Conservation (phyloP, 2,888 invertebrate genomes). For the Drosophila meridiana region DNA sequence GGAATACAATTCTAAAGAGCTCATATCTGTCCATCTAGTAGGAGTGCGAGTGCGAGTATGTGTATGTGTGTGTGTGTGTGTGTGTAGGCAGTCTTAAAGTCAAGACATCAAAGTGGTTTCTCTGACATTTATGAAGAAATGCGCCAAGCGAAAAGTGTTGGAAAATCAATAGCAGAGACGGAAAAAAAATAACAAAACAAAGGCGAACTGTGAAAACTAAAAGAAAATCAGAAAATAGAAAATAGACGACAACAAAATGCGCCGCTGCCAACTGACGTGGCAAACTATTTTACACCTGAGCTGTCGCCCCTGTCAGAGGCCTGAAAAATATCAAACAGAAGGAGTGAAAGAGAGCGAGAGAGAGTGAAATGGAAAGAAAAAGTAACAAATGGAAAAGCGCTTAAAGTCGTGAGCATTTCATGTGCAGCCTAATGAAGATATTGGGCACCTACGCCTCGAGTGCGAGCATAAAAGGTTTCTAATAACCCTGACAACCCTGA, state of each 20-base stretch:
- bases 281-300: slow-evolving; percentile 79
- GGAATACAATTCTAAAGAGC: slow-evolving; percentile 44
- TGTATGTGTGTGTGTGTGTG: slow-evolving; percentile 13
- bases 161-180: slow-evolving; percentile 61
- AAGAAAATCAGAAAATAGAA: slow-evolving; percentile 51
- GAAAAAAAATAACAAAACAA: slow-evolving; percentile 38
- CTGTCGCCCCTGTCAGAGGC: slow-evolving; percentile 67
- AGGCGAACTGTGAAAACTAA: slow-evolving; percentile 40
- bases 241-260: slow-evolving; percentile 27
- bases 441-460: slow-evolving; percentile 26
- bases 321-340: slow-evolving; percentile 24
- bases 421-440: slow-evolving; percentile 64
- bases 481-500: slow-evolving; percentile 70
- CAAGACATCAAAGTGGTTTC: slow-evolving; percentile 77
- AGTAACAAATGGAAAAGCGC: slow-evolving; percentile 53
- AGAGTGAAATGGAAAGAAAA: neutral
- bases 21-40: slow-evolving; percentile 31
- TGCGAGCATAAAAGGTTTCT: slow-evolving; percentile 33
- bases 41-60: neutral
- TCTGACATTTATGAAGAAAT: slow-evolving; percentile 67
- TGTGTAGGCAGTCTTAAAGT: slow-evolving; percentile 59
- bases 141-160: slow-evolving; percentile 58
- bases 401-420: slow-evolving; percentile 49
- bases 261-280: slow-evolving; percentile 64
- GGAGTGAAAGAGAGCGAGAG: neutral